Evolutionary conservation across 1,140 invertebrate genomes (phyloP), one percentile per base, ranked within the genome.

Genomic region (Drosophila funebris): DNA sequence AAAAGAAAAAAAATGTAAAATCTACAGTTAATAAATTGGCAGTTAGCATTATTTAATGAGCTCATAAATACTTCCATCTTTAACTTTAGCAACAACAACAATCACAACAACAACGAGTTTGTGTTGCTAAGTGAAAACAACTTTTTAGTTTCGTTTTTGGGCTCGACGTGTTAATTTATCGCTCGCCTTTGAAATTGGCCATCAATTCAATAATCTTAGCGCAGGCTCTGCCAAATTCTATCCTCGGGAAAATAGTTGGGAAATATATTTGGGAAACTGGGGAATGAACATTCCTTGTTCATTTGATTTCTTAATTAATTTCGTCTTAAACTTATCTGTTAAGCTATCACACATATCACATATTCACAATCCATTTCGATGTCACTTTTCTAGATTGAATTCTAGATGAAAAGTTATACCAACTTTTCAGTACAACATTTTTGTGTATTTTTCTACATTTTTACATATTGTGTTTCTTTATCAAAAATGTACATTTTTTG

Each of bases 41-140:
- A 22, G 52, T 54, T 37, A 37, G 52, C 39, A 54, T 54, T 54
- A 54, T 52, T 33, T 33, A 52, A 52, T 52, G 48, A 33, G 48
- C 27, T 33, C 48, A 52, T 52, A 52, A 52, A 52, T 31, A 52
- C 48, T 31, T 33, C 11, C 24, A 52, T 52, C 48, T 33, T 31
- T 31, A 33, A 31, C 46, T 31, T 50, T 14, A 8, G 3, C 27
- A 24, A 52, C 27, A 16, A 6, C 24, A 13, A 18, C 2, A 2
- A 22, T n/a, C n/a, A 11, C 43, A 24, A 44, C 43, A 44, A 22
- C 18, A 48, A 29, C 20, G 44, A 27, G 4, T 14, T 36, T 5
- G 24, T 1, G 5, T 6, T 24, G 2, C 9, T 29, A 48, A 48
- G 48, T 52, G 48, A 52, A 52, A 52, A 18, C 27, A 48, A 7